phyloP scores from a whole-genome alignment of 1,140 invertebrate genomes.

The Arctopsyche grandis region DNA sequence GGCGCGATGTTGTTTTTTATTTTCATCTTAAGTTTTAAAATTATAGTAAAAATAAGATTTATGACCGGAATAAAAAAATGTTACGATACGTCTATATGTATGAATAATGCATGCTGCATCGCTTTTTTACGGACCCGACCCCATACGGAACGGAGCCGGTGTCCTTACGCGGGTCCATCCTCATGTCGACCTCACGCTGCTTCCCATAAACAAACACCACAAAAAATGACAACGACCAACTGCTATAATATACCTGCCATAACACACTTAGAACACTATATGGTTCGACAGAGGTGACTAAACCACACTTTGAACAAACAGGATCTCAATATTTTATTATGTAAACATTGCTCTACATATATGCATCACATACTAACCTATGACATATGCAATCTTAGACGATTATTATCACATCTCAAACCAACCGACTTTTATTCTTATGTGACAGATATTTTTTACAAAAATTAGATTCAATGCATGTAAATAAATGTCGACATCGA shows the following conservation, averaged over 20 bases:
- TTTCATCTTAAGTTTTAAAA: no score
- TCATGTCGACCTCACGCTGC: conserved; percentile 39
- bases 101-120: conserved; percentile 28
- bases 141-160: conserved; percentile 10
- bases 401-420: no score
- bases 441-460: no score
- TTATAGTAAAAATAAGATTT: conserved; percentile 10
- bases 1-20: no score
- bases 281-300: neutral
- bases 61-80: neutral
- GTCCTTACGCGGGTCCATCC: conserved; percentile 22
- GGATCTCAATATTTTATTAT: no score
- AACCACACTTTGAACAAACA: neutral
- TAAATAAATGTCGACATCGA: no score
- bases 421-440: no score
- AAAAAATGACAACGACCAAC: conserved; percentile 39
- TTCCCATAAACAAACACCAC: conserved; percentile 44
- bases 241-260: conserved; percentile 21
- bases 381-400: no score
- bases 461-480: no score
- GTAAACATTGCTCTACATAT: no score
- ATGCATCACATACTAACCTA: no score
- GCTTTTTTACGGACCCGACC: neutral
- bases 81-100: neutral
- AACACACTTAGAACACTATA: neutral